Evolutionary conservation across 2,888 invertebrate genomes (phyloP).

Genomic region (Stenodema calcarata): DNA sequence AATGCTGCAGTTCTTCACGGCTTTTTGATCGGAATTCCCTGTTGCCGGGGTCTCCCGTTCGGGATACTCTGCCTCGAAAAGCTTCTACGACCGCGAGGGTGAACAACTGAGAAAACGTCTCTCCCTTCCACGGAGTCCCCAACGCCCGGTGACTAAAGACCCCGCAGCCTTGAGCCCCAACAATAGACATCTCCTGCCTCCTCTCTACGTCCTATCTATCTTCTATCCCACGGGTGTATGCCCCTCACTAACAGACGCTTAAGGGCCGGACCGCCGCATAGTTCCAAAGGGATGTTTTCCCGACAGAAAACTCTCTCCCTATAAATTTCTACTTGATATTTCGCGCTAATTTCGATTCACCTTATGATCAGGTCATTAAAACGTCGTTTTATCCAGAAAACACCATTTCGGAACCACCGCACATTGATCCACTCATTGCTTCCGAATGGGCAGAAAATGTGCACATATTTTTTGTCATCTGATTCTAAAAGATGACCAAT

Average conservation of each 20-base stretch:
- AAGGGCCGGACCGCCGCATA: background rate
- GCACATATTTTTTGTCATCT: no score
- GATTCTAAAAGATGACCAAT: no score
- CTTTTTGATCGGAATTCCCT: background rate
- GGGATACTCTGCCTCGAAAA: background rate
- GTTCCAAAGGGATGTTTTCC: no score
- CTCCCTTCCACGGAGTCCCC: slow-evolving; percentile 23
- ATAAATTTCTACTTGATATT: no score
- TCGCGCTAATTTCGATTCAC: no score
- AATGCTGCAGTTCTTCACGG: background rate
- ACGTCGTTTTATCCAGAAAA: no score
- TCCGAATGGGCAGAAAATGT: no score
- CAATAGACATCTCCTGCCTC: slow-evolving; percentile 27
- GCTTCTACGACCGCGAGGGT: background rate
- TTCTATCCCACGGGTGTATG: background rate
- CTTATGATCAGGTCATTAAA: no score
- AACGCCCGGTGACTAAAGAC: slow-evolving; percentile 23
- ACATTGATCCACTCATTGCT: no score
- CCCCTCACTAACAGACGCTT: background rate
- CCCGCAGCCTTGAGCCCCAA: slow-evolving; percentile 31
- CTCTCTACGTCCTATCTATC: background rate
- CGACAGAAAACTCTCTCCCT: no score
- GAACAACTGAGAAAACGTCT: background rate
- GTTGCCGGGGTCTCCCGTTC: background rate
- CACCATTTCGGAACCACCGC: no score